These are phyloP conservation scores for Sarcophaga subvicina DNA, from an alignment of 2,888 invertebrate genomes.

Conservation along the genomic window DNA sequence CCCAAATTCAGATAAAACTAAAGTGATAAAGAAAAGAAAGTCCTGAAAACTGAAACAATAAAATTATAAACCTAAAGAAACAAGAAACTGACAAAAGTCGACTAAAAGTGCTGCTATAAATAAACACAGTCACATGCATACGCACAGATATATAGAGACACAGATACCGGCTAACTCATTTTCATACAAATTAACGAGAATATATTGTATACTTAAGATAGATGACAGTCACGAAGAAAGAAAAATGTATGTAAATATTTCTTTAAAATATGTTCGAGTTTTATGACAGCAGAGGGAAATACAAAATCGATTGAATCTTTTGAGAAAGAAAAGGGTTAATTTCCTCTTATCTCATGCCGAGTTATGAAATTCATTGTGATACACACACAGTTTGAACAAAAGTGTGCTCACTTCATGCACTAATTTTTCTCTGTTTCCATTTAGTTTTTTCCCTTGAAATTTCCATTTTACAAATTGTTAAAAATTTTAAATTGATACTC, in stretches of 20 bases:
- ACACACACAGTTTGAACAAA: constrained; percentile 3
- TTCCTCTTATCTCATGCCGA: constrained; percentile 53
- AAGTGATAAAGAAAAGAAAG: constrained; percentile 27
- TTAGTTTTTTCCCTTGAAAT: not conserved
- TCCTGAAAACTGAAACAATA: constrained; percentile 75
- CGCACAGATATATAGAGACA: not conserved
- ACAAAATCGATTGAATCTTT: not conserved
- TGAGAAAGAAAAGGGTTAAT: constrained; percentile 3
- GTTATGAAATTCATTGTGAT: constrained; percentile 36
- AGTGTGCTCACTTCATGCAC: constrained; percentile 49
- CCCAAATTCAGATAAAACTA: not conserved
- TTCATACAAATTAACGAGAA: not conserved
- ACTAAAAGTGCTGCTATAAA: constrained; percentile 54
- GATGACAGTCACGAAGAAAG: not conserved
- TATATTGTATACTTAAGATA: not conserved
- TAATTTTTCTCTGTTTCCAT: constrained; percentile 13
- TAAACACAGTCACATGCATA: constrained; percentile 31
- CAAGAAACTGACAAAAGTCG: constrained; percentile 27
- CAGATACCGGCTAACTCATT: too few relatives aligned
- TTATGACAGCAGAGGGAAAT: constrained; percentile 35
- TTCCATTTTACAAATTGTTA: constrained; percentile 2
- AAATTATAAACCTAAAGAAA: constrained; percentile 74
- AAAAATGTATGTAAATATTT: constrained; percentile 57
- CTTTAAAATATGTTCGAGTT: constrained; percentile 40
- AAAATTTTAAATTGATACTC: constrained; percentile 5